Conservation (phyloP, 2,888 invertebrate genomes). For the Nebria salina region DNA sequence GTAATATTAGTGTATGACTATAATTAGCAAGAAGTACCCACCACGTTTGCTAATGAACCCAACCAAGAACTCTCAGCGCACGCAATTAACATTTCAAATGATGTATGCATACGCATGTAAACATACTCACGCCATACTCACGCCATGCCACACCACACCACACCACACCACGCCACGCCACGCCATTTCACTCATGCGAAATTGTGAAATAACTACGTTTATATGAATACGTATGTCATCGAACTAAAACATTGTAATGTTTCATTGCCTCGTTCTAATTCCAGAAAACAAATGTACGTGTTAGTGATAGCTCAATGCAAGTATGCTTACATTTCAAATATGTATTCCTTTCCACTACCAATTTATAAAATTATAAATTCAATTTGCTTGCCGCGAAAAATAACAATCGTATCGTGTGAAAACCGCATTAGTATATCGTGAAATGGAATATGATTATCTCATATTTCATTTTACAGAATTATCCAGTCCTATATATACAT, state of each 20-base stretch:
- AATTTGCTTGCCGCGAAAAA: neutral
- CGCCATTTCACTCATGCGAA: neutral
- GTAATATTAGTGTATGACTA: constrained; percentile 20
- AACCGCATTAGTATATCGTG: neutral
- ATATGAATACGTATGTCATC: neutral
- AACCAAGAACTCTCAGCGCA: constrained; percentile 5
- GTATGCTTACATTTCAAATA: no score
- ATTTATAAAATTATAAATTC: no score
- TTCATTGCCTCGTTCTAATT: neutral
- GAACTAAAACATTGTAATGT: neutral
- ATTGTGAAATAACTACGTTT: neutral
- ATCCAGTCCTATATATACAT: no score
- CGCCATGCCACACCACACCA: no score
- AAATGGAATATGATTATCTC: neutral
- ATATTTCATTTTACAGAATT: neutral
- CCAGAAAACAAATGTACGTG: neutral
- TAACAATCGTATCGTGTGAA: neutral
- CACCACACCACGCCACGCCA: no score
- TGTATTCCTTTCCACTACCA: no score
- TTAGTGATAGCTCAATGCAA: no score
- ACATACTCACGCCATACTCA: neutral
- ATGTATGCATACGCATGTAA: constrained; percentile 10
- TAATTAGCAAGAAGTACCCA: constrained; percentile 21
- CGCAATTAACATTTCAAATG: constrained; percentile 20
- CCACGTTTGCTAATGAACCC: constrained; percentile 19